Percentiles rank a stretch among this genome's conserved stretches.
phyloP scores from a whole-genome alignment of 1,140 invertebrate genomes.

The Drosophila athabasca region DNA sequence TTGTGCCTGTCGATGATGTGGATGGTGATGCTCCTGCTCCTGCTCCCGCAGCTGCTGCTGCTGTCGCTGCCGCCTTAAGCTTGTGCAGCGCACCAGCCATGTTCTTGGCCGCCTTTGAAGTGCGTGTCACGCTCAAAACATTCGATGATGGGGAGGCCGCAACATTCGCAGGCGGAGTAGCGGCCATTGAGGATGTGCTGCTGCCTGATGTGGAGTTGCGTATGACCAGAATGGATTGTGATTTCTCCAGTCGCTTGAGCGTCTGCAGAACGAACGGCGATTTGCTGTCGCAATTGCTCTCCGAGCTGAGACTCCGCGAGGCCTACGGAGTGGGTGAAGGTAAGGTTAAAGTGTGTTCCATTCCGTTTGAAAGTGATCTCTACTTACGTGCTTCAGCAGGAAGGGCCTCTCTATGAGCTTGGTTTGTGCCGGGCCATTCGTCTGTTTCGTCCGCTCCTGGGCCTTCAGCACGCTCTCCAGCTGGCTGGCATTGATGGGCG shows the following conservation, averaged over 20 bases:
- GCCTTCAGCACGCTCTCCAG: slow-evolving; percentile 77
- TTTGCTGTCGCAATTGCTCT: slow-evolving; percentile 71
- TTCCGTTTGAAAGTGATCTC: no score
- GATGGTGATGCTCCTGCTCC: slow-evolving; percentile 19
- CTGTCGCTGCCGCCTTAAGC: slow-evolving; percentile 48
- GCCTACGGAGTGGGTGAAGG: slow-evolving; percentile 41
- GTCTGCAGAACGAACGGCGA: slow-evolving; percentile 83
- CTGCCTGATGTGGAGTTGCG: slow-evolving; percentile 60
- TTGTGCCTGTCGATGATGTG: slow-evolving; percentile 51
- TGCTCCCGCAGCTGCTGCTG: slow-evolving; percentile 10
- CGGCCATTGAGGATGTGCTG: slow-evolving; percentile 34
- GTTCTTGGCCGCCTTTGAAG: slow-evolving; percentile 54
- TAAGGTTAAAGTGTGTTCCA: not conserved
- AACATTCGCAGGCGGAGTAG: slow-evolving; percentile 20
- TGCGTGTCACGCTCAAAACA: slow-evolving; percentile 68
- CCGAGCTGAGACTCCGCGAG: slow-evolving; percentile 68
- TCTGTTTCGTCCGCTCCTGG: slow-evolving; percentile 49
- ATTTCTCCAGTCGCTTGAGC: slow-evolving; percentile 81
- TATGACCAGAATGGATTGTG: slow-evolving; percentile 82
- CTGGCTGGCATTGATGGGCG: slow-evolving; percentile 83
- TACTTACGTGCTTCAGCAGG: slow-evolving; percentile 77
- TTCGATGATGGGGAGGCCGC: slow-evolving; percentile 39
- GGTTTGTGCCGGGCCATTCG: slow-evolving; percentile 13
- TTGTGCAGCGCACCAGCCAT: slow-evolving; percentile 64
- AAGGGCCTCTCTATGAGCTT: slow-evolving; percentile 74